Base-by-base conservation (phyloP, 2,888 invertebrate genomes). In the Teleiodes luculella region DNA sequence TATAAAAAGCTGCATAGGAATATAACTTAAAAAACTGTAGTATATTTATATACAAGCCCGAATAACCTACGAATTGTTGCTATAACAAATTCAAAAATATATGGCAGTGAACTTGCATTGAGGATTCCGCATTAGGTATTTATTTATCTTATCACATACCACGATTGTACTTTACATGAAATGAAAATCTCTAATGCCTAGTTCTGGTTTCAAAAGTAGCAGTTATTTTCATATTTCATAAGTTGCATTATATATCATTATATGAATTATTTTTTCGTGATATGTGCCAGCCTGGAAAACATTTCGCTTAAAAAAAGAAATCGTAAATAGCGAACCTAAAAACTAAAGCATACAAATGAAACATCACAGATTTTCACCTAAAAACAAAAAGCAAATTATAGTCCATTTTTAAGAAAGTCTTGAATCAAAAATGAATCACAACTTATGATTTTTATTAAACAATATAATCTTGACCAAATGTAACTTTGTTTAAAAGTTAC, bases 291-390 rank as follows among this genome's bases (percentile, higher is more conserved):
- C 3, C 37, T 16, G 8, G 14, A 31, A 31, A 31, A n/a, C 46
- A 31, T 47, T 47, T 36, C 18, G 10, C 10, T 43, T n/a, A n/a
- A 28, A n/a, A 28, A 43, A 43, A 24, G 13, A 49, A 14, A 28
- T 7, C 10, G n/a, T 36, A 37, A 37, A 36, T 5, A 63, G 64
- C 59, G 56, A 66, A 70, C 66, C 66, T 65, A 72, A 71, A 43
- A 62, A 60, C 70, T 72, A 72, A 75, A 79, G 73, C 71, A 69
- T 74, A 71, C 70, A 72, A 77, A 71, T 72, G 74, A 76, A 75
- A 78, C 83, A 87, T 24, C 24, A 24, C 24, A 24, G 24, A 24
- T 24, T 24, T 24, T 24, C 24, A 63, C 52, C 24, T 24, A 24
- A 24, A 24, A 24, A 3, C 3, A 24, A 24, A 24, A 24, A 24